phyloP scores from a whole-genome alignment of 2,888 invertebrate genomes.

The Idaea biselata region DNA sequence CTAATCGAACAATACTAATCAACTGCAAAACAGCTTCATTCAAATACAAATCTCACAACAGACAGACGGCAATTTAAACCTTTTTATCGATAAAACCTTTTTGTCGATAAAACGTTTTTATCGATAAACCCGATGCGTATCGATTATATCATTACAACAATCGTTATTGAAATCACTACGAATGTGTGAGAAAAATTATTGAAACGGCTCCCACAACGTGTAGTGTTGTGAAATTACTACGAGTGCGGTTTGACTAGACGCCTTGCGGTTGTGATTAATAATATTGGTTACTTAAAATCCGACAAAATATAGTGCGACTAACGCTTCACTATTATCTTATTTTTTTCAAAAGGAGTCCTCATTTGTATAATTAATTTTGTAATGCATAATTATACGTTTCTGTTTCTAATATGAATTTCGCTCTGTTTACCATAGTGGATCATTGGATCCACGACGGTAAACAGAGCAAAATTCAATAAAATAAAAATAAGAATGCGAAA shows the following conservation, averaged over 20 bases:
- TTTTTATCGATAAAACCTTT: neutral
- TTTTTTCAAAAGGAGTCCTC: no score
- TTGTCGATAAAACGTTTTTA: neutral
- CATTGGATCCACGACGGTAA: no score
- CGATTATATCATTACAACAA: constrained; percentile 4
- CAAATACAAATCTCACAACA: neutral
- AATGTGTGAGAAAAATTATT: constrained; percentile 18
- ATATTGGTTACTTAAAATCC: neutral
- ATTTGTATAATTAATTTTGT: no score
- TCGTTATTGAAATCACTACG: constrained; percentile 3
- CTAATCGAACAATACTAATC: neutral
- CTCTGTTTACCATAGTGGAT: no score
- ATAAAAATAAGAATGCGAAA: no score
- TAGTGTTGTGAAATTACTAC: constrained; percentile 1
- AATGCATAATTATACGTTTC: no score
- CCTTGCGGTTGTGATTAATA: neutral
- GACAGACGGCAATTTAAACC: neutral
- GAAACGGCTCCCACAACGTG: constrained; percentile 18
- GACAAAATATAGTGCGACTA: no score
- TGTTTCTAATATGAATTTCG: no score
- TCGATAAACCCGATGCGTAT: constrained; percentile 1
- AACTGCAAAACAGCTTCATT: neutral
- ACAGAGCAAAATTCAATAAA: no score
- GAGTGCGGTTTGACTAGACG: neutral
- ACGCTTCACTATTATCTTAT: no score